Percentiles rank a stretch among this genome's conserved stretches.
Evolutionary conservation across 1,140 invertebrate genomes (phyloP).

Genomic region (Tetramorium simillimum): DNA sequence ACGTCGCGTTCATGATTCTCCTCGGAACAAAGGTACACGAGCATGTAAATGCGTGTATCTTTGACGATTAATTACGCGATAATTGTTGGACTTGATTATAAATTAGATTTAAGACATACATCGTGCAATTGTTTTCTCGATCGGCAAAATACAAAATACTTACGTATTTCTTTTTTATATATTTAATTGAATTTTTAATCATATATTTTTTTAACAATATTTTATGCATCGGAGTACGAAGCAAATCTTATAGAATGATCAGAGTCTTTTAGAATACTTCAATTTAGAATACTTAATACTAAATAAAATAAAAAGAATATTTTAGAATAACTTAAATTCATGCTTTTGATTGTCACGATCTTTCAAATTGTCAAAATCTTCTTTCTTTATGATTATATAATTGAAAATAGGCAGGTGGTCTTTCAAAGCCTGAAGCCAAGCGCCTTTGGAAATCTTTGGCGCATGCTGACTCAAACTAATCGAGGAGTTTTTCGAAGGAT

Average conservation of each 20-base stretch:
- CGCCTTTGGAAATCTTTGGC: not conserved
- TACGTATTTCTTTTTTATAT: not conserved
- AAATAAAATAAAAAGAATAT: too few relatives aligned
- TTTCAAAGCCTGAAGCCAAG: not conserved
- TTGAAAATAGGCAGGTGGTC: not conserved
- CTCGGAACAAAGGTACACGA: not conserved
- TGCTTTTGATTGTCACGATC: not conserved
- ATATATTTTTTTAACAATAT: not conserved
- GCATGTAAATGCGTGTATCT: not conserved
- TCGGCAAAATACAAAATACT: not conserved
- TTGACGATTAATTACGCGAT: conserved; percentile 23
- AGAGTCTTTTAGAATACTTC: not conserved
- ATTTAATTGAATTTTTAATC: not conserved
- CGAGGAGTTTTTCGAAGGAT: not conserved
- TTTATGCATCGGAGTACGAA: not conserved
- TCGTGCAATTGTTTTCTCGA: not conserved
- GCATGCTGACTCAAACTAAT: not conserved
- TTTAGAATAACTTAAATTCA: not conserved
- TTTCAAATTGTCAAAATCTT: not conserved
- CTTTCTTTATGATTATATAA: not conserved
- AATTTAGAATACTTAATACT: too few relatives aligned
- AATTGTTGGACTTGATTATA: not conserved
- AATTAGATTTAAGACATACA: not conserved
- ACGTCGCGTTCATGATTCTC: conserved; percentile 40
- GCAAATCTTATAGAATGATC: not conserved